Evolutionary conservation across 1,140 invertebrate genomes (phyloP).

Genomic region (Tribolium madens): DNA sequence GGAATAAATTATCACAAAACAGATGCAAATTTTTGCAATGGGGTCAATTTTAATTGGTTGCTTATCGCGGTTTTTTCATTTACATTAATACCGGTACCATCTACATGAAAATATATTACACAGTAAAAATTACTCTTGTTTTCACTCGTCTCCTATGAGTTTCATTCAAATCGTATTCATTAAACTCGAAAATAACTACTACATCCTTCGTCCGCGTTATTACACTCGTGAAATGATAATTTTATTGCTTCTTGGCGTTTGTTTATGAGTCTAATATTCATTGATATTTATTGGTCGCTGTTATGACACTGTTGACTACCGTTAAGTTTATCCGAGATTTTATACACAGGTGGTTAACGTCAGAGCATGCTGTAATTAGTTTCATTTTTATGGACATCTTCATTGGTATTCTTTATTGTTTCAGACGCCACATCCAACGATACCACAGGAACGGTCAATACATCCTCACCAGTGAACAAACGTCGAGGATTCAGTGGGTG

Average conservation of each 20-base stretch:
- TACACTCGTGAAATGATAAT: constrained; percentile 16
- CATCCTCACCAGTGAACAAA: constrained; percentile 82
- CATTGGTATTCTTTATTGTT: constrained; percentile 63
- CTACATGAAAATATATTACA: constrained; percentile 6
- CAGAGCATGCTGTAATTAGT: neutral
- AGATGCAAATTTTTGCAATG: constrained; percentile 38
- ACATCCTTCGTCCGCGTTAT: neutral
- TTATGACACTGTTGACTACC: neutral
- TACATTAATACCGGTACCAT: constrained; percentile 27
- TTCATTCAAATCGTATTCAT: constrained; percentile 12
- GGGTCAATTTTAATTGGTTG: constrained; percentile 35
- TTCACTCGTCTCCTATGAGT: neutral
- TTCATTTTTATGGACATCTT: constrained; percentile 39
- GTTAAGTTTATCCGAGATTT: neutral
- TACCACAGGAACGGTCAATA: constrained; percentile 69
- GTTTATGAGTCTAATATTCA: constrained; percentile 4
- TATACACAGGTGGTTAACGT: neutral
- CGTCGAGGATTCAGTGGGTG: constrained; percentile 84
- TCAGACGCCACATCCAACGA: constrained; percentile 70
- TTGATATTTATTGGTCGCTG: constrained; percentile 2
- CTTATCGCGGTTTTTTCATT: constrained; percentile 32
- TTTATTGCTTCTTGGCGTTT: constrained; percentile 14
- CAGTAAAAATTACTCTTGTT: neutral
- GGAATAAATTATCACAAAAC: constrained; percentile 19
- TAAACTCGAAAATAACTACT: neutral